Percentiles rank a stretch among this genome's conserved stretches.
Conservation (phyloP, 1,140 invertebrate genomes). For the Sitodiplosis mosellana region DNA sequence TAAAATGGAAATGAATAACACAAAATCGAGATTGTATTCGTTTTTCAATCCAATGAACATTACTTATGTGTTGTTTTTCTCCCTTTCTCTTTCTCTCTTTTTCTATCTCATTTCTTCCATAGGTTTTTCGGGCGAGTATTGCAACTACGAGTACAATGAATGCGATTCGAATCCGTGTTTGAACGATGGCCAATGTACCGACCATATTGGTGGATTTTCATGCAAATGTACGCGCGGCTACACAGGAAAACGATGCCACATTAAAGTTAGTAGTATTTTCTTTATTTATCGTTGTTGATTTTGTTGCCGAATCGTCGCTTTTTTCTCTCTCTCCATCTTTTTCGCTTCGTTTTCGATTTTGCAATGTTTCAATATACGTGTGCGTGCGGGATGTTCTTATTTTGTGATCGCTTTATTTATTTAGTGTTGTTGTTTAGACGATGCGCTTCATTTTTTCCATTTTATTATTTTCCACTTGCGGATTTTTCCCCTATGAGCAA, state of each 20-base stretch:
- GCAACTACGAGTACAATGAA: conserved; percentile 64
- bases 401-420: conserved; percentile 3
- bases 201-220: conserved; percentile 53
- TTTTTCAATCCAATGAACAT: too few relatives aligned
- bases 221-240: conserved; percentile 64
- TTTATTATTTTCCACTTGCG: too few relatives aligned
- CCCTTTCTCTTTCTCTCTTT: neutral
- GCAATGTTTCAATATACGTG: conserved; percentile 7
- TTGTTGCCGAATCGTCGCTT: too few relatives aligned
- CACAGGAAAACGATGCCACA: conserved; percentile 52
- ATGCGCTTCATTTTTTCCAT: too few relatives aligned
- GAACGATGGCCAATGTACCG: conserved; percentile 64
- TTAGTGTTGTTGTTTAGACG: neutral
- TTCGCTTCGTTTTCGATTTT: too few relatives aligned
- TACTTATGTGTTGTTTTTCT: too few relatives aligned
- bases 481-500: too few relatives aligned
- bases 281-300: neutral
- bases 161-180: conserved; percentile 77
- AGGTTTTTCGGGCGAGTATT: conserved; percentile 54
- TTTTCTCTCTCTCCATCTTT: too few relatives aligned
- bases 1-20: too few relatives aligned
- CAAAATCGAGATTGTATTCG: too few relatives aligned
- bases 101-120: conserved; percentile 4
- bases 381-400: conserved; percentile 10
- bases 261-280: conserved; percentile 29